Evolutionary conservation across 1,140 invertebrate species (phyloP).

Genomic region (Dreissena rostriformis): DNA sequence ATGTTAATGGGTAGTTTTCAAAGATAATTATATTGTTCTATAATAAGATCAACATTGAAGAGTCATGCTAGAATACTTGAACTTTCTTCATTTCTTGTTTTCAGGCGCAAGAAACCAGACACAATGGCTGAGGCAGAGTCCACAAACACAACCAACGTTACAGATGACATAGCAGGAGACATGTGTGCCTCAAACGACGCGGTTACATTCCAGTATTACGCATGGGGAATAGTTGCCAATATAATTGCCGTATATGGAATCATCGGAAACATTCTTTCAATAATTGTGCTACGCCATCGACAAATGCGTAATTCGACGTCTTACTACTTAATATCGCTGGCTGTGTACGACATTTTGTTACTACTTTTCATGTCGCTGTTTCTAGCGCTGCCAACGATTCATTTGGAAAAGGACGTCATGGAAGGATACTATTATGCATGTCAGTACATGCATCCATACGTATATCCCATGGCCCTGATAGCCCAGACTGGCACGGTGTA

Average conservation of each 20-base stretch:
- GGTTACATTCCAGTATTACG: slow-evolving; percentile 70
- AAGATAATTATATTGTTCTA: too few relatives aligned
- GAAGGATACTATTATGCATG: slow-evolving; percentile 84
- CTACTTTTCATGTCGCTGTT: slow-evolving; percentile 88
- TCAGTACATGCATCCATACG: slow-evolving; percentile 83
- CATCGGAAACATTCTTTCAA: slow-evolving; percentile 77
- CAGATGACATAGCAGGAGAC: neutral
- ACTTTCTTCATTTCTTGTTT: too few relatives aligned
- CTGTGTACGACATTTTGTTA: slow-evolving; percentile 77
- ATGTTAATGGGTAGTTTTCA: too few relatives aligned
- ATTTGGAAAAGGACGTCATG: slow-evolving; percentile 89
- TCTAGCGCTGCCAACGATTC: slow-evolving; percentile 88
- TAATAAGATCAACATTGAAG: too few relatives aligned
- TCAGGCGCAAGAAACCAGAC: too few relatives aligned
- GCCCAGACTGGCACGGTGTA: slow-evolving; percentile 94
- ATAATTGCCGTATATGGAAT: slow-evolving; percentile 84
- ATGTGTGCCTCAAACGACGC: neutral
- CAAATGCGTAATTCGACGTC: slow-evolving; percentile 79
- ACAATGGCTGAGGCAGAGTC: too few relatives aligned
- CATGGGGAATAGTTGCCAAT: slow-evolving; percentile 84
- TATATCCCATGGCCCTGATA: slow-evolving; percentile 85
- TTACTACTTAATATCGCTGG: slow-evolving; percentile 77
- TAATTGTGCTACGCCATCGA: slow-evolving; percentile 75
- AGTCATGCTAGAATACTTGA: too few relatives aligned
- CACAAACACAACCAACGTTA: too few relatives aligned